Conservation (phyloP, 2,888 invertebrate species). For the Cerastoderma edule region DNA sequence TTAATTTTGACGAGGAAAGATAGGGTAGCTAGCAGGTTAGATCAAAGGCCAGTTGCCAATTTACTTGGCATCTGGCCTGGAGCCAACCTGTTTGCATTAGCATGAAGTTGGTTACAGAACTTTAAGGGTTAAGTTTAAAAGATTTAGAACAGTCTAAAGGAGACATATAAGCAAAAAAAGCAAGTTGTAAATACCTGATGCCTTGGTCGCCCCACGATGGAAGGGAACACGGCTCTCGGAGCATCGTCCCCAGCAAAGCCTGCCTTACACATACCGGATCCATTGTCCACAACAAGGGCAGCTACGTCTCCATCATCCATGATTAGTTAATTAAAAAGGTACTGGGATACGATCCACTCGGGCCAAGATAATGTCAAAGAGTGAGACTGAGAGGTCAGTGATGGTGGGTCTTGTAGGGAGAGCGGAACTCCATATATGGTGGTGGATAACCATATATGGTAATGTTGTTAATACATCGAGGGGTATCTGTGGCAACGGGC, state of each 20-base stretch:
- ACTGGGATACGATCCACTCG: neutral
- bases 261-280: slow-evolving; percentile 22
- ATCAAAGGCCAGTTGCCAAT: too few species aligned
- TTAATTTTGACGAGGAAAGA: too few species aligned
- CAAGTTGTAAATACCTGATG: slow-evolving; percentile 18
- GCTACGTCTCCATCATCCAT: slow-evolving; percentile 19
- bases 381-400: slow-evolving; percentile 3
- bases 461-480: neutral
- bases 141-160: too few species aligned
- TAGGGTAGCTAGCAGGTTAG: too few species aligned
- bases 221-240: slow-evolving; percentile 16
- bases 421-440: slow-evolving; percentile 14
- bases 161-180: too few species aligned
- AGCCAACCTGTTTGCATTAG: too few species aligned
- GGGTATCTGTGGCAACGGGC: slow-evolving; percentile 4
- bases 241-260: slow-evolving; percentile 22
- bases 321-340: neutral
- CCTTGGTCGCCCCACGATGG: slow-evolving; percentile 18
- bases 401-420: neutral
- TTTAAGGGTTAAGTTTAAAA: too few species aligned
- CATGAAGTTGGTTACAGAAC: too few species aligned
- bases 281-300: slow-evolving; percentile 22
- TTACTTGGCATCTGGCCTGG: too few species aligned
- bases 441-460: slow-evolving; percentile 19
- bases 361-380: slow-evolving; percentile 1